Conservation (phyloP, 1,140 invertebrate genomes). For the Steinernema feltiae region DNA sequence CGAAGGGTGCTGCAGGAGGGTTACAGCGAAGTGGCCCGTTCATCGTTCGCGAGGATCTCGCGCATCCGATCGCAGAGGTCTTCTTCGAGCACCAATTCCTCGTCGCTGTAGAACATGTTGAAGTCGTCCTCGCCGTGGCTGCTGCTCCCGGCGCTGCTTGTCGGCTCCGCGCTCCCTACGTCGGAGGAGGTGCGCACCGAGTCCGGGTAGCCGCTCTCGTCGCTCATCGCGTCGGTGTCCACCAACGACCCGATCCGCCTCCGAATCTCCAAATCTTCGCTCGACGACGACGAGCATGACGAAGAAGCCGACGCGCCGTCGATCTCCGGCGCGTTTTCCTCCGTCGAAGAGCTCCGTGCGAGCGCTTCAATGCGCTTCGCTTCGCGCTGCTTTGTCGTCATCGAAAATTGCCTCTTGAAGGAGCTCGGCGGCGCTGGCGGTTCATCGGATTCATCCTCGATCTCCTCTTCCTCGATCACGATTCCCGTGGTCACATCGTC, state of each 20-base stretch:
- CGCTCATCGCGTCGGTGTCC: slow-evolving; percentile 2
- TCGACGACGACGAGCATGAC: background rate
- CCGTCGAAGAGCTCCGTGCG: background rate
- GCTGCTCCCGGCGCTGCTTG: slow-evolving; percentile 1
- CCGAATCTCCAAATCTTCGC: background rate
- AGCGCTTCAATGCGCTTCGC: background rate
- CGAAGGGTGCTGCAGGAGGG: background rate
- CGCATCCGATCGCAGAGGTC: slow-evolving; percentile 13
- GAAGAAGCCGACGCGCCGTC: background rate
- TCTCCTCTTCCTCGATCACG: background rate
- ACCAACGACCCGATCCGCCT: background rate
- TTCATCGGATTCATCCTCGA: background rate
- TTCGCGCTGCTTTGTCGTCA: background rate
- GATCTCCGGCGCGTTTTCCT: background rate
- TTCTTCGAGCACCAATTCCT: background rate
- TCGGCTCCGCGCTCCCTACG: background rate
- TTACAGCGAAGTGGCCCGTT: background rate
- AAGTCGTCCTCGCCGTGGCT: slow-evolving; percentile 11
- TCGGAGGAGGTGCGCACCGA: background rate
- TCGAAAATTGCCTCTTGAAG: background rate
- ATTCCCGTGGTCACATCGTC: background rate
- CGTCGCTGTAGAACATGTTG: slow-evolving; percentile 8
- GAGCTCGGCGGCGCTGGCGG: background rate
- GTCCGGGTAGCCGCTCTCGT: slow-evolving; percentile 3
- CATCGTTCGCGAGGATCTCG: background rate